Base-by-base conservation (phyloP, 2,888 invertebrate genomes). In the Pammene fasciana region DNA sequence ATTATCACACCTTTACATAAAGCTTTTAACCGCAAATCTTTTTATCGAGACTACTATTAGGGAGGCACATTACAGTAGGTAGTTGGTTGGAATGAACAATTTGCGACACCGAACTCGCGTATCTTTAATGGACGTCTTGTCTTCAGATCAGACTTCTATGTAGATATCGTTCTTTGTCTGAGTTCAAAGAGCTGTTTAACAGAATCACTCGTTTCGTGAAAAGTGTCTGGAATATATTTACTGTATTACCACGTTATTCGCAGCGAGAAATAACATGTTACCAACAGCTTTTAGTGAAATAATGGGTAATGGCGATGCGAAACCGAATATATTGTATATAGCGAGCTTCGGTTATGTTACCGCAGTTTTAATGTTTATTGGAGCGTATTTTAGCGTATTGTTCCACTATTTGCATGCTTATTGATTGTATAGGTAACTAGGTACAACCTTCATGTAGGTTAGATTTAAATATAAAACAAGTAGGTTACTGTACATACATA, bases 101-200 rank as follows among this genome's bases (percentile, higher is more conserved):
- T 60, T 45, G 48, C 43, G 45, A 60, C 60, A 67, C 52, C 54
- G n/a, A 54, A 67, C 45, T 36, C 67, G 36, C 52, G 54, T 60
- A 61, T 60, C 60, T 61, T 46, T 60, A 54, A 60, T 43, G 57
- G 41, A 61, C 54, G 38, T 38, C 38, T 67, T 67, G 59, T 52
- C 66, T 67, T 67, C 34, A 67, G 59, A 59, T 67, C 34, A 67
- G 59, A 59, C 59, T 67, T 66, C 59, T 67, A 67, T 59, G 59
- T 62, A 62, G 62, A 52, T 62, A 41, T 62, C 52, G 41, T 41
- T 67, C 66, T 60, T 59, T 67, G 52, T 67, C 59, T 67, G 26
- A 60, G 52, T 67, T 67, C 52, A 60, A 52, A 67, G 50, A 60
- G 59, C 45, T 36, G n/a, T 67, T 66, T 52, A 48, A 50, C 48